phyloP scores from a whole-genome alignment of 2,797 vertebrate species.

The Labroides dimidiatus region DNA sequence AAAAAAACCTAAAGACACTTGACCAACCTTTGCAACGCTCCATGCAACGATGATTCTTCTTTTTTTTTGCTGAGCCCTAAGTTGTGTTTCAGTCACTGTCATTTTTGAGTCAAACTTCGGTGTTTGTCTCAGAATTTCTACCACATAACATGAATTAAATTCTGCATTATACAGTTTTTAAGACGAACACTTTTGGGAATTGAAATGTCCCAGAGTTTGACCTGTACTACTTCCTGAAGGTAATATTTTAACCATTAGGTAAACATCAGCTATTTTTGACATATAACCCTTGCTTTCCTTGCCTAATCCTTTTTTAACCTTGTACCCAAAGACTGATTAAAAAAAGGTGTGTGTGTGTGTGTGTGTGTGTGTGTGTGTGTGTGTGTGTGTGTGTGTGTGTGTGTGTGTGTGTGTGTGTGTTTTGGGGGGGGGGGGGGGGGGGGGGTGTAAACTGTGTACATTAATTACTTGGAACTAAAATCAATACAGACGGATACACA shows the following conservation, averaged over 20 bases:
- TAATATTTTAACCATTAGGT: conserved; percentile 45
- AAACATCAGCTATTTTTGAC: conserved; percentile 69
- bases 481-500: background rate
- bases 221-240: conserved; percentile 31
- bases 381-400: too few relatives aligned
- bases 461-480: background rate
- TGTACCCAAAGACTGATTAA: conserved; percentile 67
- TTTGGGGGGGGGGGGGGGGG: too few relatives aligned
- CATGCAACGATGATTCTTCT: too few relatives aligned
- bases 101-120: background rate
- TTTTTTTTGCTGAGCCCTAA: too few relatives aligned
- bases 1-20: too few relatives aligned
- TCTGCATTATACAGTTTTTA: background rate
- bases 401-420: too few relatives aligned
- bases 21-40: too few relatives aligned
- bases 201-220: conserved; percentile 3
- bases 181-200: background rate
- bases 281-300: background rate
- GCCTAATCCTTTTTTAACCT: conserved; percentile 24
- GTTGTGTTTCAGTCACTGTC: background rate
- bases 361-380: too few relatives aligned
- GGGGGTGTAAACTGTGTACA: conserved; percentile 22
- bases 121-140: background rate
- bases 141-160: background rate
- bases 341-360: background rate